A percentile compares a stretch with the other conserved stretches of the same genome.
Evolutionary conservation across 2,797 vertebrate species (phyloP).

Genomic region (Trichosurus vulpecula): DNA sequence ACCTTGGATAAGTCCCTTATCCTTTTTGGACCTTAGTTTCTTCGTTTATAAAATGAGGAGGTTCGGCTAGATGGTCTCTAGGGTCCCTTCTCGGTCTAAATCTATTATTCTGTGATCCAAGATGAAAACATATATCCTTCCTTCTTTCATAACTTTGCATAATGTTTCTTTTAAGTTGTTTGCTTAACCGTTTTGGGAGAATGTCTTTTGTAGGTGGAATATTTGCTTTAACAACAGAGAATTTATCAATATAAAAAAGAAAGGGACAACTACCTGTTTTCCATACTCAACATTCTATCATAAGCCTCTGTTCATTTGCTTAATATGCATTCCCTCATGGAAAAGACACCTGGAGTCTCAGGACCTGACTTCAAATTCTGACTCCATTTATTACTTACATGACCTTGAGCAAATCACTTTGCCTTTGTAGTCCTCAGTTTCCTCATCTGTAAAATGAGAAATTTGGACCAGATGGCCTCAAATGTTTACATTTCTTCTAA

Average conservation of each 20-base stretch:
- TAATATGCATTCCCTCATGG: background rate
- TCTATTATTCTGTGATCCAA: too few relatives aligned
- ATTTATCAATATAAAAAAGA: background rate
- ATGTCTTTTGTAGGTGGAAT: background rate
- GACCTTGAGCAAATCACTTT: background rate
- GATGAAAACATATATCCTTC: background rate
- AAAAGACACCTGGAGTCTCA: background rate
- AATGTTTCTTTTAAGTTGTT: background rate
- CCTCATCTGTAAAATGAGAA: too few relatives aligned
- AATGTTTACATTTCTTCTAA: background rate
- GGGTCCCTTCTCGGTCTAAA: too few relatives aligned
- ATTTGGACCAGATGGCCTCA: too few relatives aligned
- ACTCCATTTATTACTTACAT: background rate
- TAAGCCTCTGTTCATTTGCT: background rate
- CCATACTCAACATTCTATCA: background rate
- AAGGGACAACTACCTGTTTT: background rate
- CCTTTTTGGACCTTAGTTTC: too few relatives aligned
- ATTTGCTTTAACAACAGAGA: background rate
- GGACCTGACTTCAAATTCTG: background rate
- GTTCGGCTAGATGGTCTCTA: too few relatives aligned
- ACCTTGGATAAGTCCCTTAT: background rate
- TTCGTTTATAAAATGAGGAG: too few relatives aligned
- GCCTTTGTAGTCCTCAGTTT: background rate
- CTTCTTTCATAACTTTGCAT: background rate
- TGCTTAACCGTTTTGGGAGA: background rate